Percentiles rank a stretch among this genome's conserved stretches.
Conservation (phyloP, 2,888 invertebrate species). For the Reticulitermes lucifugus region DNA sequence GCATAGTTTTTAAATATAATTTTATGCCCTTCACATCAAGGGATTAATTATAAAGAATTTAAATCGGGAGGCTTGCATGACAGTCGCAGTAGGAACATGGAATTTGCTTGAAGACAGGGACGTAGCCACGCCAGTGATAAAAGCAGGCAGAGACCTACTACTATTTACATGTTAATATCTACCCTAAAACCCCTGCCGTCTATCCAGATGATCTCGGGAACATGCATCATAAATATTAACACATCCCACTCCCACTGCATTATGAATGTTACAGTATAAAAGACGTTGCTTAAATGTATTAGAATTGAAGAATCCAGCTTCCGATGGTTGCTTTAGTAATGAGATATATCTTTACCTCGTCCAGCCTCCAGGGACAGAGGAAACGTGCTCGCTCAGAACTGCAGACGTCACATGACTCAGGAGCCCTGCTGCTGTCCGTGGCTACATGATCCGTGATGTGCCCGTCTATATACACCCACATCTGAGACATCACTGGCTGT, state of each 20-base stretch:
- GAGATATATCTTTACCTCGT: conserved; percentile 13
- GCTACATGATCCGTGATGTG: conserved; percentile 52
- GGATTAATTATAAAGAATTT: too few relatives aligned
- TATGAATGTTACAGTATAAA: not conserved
- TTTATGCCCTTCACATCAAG: too few relatives aligned
- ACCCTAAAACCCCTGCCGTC: not conserved
- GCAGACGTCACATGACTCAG: conserved; percentile 1
- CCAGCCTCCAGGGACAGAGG: conserved; percentile 18
- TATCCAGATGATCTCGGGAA: not conserved
- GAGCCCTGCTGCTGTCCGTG: not conserved
- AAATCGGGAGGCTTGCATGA: too few relatives aligned
- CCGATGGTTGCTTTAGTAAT: not conserved
- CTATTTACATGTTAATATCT: not conserved
- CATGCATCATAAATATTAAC: not conserved
- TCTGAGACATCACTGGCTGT: conserved; percentile 24
- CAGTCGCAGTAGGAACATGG: too few relatives aligned
- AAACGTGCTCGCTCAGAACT: conserved; percentile 24
- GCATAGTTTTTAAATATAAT: too few relatives aligned
- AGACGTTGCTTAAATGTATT: not conserved
- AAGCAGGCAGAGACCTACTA: too few relatives aligned
- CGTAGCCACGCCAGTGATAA: too few relatives aligned
- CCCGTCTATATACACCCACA: conserved; percentile 53
- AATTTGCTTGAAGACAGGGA: too few relatives aligned
- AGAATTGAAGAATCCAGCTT: not conserved
- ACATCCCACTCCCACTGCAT: not conserved